A percentile compares a stretch with the other conserved stretches of the same genome.
phyloP scores from a whole-genome alignment of 2,113 vertebrate genomes.

The Brachirus orientalis region DNA sequence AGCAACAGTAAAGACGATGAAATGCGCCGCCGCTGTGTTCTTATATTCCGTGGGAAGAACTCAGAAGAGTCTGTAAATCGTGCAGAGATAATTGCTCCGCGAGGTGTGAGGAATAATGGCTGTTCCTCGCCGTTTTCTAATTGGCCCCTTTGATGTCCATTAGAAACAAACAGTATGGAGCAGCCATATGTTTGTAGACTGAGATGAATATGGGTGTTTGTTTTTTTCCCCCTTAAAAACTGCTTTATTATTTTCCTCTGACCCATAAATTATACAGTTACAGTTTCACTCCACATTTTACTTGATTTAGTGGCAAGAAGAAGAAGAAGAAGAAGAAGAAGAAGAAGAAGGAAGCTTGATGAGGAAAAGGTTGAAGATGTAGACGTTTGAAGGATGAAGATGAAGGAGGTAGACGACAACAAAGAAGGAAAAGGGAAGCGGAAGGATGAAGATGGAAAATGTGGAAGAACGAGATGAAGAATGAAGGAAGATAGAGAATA shows the following conservation, averaged over 20 bases:
- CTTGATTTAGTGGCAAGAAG: too few relatives aligned
- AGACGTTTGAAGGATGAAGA: too few relatives aligned
- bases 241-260: slow-evolving; percentile 3
- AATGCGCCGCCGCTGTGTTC: slow-evolving; percentile 33
- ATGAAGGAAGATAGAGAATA: too few relatives aligned
- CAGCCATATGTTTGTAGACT: not conserved
- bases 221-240: slow-evolving; percentile 4
- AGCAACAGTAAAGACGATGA: slow-evolving; percentile 31
- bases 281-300: too few relatives aligned
- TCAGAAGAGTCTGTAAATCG: slow-evolving; percentile 22
- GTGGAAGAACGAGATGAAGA: too few relatives aligned
- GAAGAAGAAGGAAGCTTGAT: too few relatives aligned
- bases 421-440: too few relatives aligned
- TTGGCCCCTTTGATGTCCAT: slow-evolving; percentile 21
- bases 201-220: slow-evolving; percentile 22
- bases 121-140: slow-evolving; percentile 29
- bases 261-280: not conserved
- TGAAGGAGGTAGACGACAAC: too few relatives aligned
- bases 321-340: too few relatives aligned
- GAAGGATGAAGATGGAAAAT: too few relatives aligned
- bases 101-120: slow-evolving; percentile 43
- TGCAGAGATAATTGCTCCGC: slow-evolving; percentile 50
- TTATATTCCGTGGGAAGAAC: slow-evolving; percentile 1
- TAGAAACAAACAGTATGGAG: slow-evolving; percentile 32
- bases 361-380: too few relatives aligned